Evolutionary conservation across 2,888 invertebrate species (phyloP).

Genomic region (Netelia inedita): DNA sequence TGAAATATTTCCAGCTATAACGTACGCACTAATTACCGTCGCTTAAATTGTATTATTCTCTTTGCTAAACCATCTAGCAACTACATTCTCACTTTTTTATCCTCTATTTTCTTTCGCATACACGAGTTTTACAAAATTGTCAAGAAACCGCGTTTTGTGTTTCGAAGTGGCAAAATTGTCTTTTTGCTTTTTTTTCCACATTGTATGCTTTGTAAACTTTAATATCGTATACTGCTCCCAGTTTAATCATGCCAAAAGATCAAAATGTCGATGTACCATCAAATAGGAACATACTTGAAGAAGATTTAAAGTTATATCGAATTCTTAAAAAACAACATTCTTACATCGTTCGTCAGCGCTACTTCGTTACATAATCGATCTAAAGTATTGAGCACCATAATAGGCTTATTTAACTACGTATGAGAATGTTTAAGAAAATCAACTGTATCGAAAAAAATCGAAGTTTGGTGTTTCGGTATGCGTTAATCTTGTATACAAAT

Average conservation of each 20-base stretch:
- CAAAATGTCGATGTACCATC: not conserved
- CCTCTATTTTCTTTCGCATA: conserved; percentile 3
- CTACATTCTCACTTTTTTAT: conserved; percentile 23
- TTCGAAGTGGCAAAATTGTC: conserved; percentile 16
- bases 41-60: conserved; percentile 42
- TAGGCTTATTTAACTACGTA: conserved; percentile 56
- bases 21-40: conserved; percentile 53
- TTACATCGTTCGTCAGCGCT: not conserved
- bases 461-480: conserved; percentile 14
- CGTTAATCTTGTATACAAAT: conserved; percentile 16
- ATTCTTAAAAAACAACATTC: conserved; percentile 6
- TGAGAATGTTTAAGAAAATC: conserved; percentile 19
- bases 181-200: conserved; percentile 13
- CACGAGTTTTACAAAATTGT: conserved; percentile 38
- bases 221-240: conserved; percentile 55
- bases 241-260: conserved; percentile 27
- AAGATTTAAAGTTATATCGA: conserved; percentile 5
- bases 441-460: conserved; percentile 19
- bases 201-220: conserved; percentile 50
- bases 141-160: conserved; percentile 15
- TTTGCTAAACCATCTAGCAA: conserved; percentile 31
- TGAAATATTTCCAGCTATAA: conserved; percentile 44
- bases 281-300: conserved; percentile 6
- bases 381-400: conserved; percentile 64
- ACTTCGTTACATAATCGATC: conserved; percentile 27